Evolutionary conservation across 2,888 invertebrate genomes (phyloP), one percentile per base, ranked within the genome.

Genomic region (Cancer borealis): DNA sequence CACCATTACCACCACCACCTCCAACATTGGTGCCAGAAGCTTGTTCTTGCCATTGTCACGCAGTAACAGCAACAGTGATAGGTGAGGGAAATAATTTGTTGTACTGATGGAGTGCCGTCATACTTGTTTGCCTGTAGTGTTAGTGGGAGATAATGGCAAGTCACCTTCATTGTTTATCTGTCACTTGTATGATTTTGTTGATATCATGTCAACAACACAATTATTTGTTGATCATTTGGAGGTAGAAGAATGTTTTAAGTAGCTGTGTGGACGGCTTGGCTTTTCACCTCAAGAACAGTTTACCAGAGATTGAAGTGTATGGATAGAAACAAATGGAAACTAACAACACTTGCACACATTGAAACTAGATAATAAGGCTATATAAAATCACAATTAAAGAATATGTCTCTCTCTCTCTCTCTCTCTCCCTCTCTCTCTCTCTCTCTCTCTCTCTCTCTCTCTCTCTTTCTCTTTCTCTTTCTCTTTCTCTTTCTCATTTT

Each of bases 11-110:
- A 92, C 39, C 89, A 92, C 14, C 79, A 94, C 14, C 30, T 45
- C 30, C 46, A 92, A 49, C 90, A 90, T 73, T 66, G 92, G 60
- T 46, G 46, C 91, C 87, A 84, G 94, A 73, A 87, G 47, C 47
- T n/a, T 94, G 84, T 94, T 94, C 30, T 47, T 94, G 45, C 92
- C 94, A 21, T 89, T 94, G n/a, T 84, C 93, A n/a, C 91, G 93
- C 45, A 91, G 54, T 54, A 92, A 84, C 73, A 92, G 89, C 79
- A 92, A 84, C 49, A 90, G 45, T 47, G 94, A 94, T 45, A 92
- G 94, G 94, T 94, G 92, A 60, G 39, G 21, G 8, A 4, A 4
- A 1, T 26, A 21, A 14, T 89, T 10, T 60, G 5, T 1, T 54
- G 30, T 89, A 4, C 26, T 89, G 12, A 1, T 3, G 26, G 39